Evolutionary conservation across 2,113 vertebrate species (phyloP), one percentile per base, ranked within the genome.

Genomic region (Abramis brama): DNA sequence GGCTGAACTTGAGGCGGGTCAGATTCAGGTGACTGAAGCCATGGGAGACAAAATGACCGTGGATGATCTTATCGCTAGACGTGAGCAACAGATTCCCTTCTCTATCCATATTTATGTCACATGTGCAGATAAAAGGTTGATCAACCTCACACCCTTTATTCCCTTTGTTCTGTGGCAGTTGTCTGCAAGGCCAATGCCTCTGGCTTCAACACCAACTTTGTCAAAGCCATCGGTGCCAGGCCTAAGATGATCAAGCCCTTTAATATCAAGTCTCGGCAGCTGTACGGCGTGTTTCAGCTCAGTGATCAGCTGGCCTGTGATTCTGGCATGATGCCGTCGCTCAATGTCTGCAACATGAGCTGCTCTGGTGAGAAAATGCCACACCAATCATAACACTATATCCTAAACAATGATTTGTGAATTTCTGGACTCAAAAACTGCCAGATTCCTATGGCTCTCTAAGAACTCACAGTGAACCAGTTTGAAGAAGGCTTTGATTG

Each of bases 231-330:
- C 74, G 1, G 3, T 0, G 25, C 45, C n/a, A 77, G 10, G 7
- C n/a, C 47, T 50, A 75, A 27, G 5, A 23, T 23, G 17, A 43
- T 2, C 62, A 23, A 13, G 30, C 10, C 10, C 4, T 43, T 71
- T 9, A 36, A 70, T 36, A 2, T 2, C 30, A 21, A 13, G n/a
- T n/a, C n/a, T n/a, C 57, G 86, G 88, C 85, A 1, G 0, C 79
- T 91, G 6, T 92, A 92, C 0, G 93, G 93, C 3, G 6, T 77
- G 47, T 77, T 77, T 55, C 74, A 77, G 47, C 50, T 77, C 50
- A 77, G 74, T 30, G 25, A 55, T 77, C 74, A 55, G 74, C 0
- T 5, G 74, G 74, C 47, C 74, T 77, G 74, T 77, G 74, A 55
- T 21, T 77, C 74, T 4, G 45, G 82, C 9, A 3, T 27, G 6